Conservation (phyloP, 2,888 invertebrate genomes). For the Zaprionus lineosus region DNA sequence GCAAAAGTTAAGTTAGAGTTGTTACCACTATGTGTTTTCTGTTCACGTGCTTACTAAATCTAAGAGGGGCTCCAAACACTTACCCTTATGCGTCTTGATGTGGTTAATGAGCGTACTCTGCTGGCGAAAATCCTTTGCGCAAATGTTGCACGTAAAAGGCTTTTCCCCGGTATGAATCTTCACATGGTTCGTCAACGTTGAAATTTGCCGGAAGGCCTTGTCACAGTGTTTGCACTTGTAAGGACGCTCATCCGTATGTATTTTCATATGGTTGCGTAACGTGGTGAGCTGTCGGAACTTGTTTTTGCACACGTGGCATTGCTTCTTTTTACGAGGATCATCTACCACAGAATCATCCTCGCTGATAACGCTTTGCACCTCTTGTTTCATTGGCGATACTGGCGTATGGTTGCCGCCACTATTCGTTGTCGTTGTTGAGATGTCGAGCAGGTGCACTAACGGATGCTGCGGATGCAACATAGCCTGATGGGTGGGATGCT, state of each 20-base stretch:
- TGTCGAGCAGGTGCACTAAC: slow-evolving; percentile 78
- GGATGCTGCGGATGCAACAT: slow-evolving; percentile 81
- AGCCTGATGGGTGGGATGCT: slow-evolving; percentile 80
- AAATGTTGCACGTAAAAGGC: slow-evolving; percentile 80
- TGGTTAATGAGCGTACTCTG: slow-evolving; percentile 80
- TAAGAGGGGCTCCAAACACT: slow-evolving; percentile 37
- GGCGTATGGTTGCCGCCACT: slow-evolving; percentile 77
- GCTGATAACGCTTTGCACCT: slow-evolving; percentile 76
- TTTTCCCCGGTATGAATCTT: slow-evolving; percentile 80
- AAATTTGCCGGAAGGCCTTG: slow-evolving; percentile 80
- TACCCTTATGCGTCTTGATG: slow-evolving; percentile 81
- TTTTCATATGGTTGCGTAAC: slow-evolving; percentile 81
- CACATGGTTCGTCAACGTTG: slow-evolving; percentile 79
- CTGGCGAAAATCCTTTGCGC: slow-evolving; percentile 80
- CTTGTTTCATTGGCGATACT: slow-evolving; percentile 78
- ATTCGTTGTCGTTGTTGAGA: slow-evolving; percentile 74
- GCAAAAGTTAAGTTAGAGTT: slow-evolving; percentile 27
- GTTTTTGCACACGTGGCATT: slow-evolving; percentile 81
- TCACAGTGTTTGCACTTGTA: slow-evolving; percentile 81
- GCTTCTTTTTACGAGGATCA: slow-evolving; percentile 80
- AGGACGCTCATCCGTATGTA: slow-evolving; percentile 80
- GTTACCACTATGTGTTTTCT: neutral
- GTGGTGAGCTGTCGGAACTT: slow-evolving; percentile 80
- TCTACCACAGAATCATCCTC: slow-evolving; percentile 76
- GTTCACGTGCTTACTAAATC: neutral